phyloP scores from a whole-genome alignment of 2,888 invertebrate species.

The Caenorhabditis doughertyi region DNA sequence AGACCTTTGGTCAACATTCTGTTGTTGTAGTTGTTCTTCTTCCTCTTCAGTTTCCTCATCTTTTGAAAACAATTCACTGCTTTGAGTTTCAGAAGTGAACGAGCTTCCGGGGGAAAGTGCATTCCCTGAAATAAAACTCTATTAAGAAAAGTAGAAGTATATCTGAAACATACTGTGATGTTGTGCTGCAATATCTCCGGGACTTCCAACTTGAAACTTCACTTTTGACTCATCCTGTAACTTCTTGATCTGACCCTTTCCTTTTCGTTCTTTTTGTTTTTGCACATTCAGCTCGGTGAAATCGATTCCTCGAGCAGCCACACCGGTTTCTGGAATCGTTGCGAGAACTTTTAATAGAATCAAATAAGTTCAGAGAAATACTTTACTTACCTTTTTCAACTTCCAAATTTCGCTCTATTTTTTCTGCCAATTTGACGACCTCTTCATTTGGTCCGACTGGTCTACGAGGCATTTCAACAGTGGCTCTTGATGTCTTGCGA shows the following conservation, averaged over 20 bases:
- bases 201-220: constrained; percentile 60
- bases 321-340: constrained; percentile 38
- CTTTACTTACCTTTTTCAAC: constrained; percentile 29
- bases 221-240: constrained; percentile 41
- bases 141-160: neutral
- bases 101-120: constrained; percentile 41
- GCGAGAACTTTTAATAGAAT: constrained; percentile 15
- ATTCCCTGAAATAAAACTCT: constrained; percentile 31
- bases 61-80: constrained; percentile 49
- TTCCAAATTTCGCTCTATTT: constrained; percentile 34
- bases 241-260: constrained; percentile 8
- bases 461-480: constrained; percentile 39
- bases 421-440: constrained; percentile 3
- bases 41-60: constrained; percentile 42
- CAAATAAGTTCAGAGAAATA: neutral
- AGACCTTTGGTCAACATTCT: neutral
- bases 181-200: constrained; percentile 13
- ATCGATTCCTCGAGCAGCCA: constrained; percentile 2
- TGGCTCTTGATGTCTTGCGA: constrained; percentile 28
- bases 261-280: constrained; percentile 15
- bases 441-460: constrained; percentile 38
- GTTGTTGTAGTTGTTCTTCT: no score
- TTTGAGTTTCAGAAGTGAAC: constrained; percentile 37
- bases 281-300: constrained; percentile 44
- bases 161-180: neutral